These are phyloP conservation scores for Artemisiospiza belli DNA, from an alignment of 2,113 vertebrate species.

Conservation along the genomic window DNA sequence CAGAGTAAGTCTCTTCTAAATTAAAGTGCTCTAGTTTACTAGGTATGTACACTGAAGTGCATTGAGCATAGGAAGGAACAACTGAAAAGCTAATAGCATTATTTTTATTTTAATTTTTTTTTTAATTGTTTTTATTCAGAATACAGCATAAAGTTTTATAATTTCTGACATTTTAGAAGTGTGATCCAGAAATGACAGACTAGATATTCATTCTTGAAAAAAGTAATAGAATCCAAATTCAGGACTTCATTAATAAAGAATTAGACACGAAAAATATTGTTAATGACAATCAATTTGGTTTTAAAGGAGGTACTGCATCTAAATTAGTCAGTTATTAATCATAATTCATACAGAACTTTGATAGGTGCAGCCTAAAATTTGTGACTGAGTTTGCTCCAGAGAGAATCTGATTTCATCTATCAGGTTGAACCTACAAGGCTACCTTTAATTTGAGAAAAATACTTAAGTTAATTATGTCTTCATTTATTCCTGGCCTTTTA, in stretches of 20 bases:
- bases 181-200: neutral
- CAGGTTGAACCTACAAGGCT: neutral
- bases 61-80: neutral
- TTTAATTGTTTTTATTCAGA: neutral
- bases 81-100: neutral
- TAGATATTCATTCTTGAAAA: neutral
- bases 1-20: neutral
- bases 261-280: neutral
- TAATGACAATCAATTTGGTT: neutral
- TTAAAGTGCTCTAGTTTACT: neutral
- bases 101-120: neutral
- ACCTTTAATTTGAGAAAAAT: neutral
- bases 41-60: neutral
- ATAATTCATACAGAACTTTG: neutral
- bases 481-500: neutral
- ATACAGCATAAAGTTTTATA: neutral
- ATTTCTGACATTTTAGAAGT: neutral
- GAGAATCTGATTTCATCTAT: neutral
- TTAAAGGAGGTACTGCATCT: neutral
- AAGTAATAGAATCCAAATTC: neutral
- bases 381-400: neutral
- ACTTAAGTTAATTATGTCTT: neutral
- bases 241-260: neutral
- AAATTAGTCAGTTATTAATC: neutral
- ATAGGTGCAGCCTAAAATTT: neutral